Evolutionary conservation across 2,888 invertebrate genomes (phyloP).

Genomic region (Ametastegia equiseti): DNA sequence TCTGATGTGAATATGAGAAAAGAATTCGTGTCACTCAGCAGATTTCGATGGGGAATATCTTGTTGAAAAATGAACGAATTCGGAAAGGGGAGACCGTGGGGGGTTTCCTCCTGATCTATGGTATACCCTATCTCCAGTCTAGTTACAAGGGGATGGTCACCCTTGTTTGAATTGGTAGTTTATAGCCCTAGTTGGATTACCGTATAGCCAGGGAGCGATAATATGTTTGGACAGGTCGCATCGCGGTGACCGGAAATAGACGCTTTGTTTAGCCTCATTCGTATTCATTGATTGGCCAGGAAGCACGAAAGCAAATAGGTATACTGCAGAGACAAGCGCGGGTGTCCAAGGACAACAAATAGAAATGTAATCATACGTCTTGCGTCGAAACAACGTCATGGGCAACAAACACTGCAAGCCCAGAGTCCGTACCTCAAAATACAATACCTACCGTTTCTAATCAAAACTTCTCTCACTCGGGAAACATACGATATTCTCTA

Average conservation of each 20-base stretch:
- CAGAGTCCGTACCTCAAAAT: background rate
- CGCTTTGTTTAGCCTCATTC: conserved; percentile 42
- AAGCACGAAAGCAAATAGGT: conserved; percentile 12
- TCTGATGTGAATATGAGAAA: no score
- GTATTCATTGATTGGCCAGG: conserved; percentile 47
- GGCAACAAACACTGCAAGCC: background rate
- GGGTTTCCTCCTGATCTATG: background rate
- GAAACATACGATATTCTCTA: background rate
- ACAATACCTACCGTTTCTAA: conserved; percentile 13
- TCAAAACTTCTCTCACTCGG: background rate
- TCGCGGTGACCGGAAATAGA: conserved; percentile 55
- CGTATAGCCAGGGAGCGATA: conserved; percentile 49
- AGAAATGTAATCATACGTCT: background rate
- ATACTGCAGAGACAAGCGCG: conserved; percentile 20
- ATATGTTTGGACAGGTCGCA: conserved; percentile 65
- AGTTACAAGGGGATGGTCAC: conserved; percentile 11
- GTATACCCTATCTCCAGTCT: background rate
- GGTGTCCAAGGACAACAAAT: conserved; percentile 2
- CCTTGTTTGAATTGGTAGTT: conserved; percentile 39
- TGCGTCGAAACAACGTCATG: background rate
- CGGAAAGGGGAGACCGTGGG: no score
- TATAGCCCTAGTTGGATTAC: conserved; percentile 26
- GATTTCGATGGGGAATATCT: no score
- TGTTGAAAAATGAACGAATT: no score
- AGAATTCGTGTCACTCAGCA: no score